Evolutionary conservation across 1,140 invertebrate genomes (phyloP).

Genomic region (Teleopsis dalmanni): DNA sequence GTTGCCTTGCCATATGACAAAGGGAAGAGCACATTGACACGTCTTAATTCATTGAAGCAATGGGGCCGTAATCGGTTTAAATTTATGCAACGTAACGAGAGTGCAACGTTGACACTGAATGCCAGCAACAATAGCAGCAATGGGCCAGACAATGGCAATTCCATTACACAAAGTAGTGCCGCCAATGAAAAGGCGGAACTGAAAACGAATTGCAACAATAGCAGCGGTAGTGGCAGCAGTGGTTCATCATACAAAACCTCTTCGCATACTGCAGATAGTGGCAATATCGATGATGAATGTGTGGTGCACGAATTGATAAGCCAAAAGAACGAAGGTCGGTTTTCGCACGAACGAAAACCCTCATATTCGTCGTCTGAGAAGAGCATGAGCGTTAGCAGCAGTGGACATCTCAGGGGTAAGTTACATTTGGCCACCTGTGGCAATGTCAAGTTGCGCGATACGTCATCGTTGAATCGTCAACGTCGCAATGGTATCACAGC

Average conservation of each 20-base stretch:
- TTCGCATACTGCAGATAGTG: background rate
- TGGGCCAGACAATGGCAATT: too few species aligned
- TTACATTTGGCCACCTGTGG: constrained; percentile 21
- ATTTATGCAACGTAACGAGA: constrained; percentile 56
- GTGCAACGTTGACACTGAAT: constrained; percentile 3
- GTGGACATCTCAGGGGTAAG: constrained; percentile 35
- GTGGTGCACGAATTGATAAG: constrained; percentile 52
- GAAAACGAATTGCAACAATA: constrained; percentile 14
- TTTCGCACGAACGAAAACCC: constrained; percentile 62
- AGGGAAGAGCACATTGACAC: constrained; percentile 51
- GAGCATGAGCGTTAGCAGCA: constrained; percentile 47
- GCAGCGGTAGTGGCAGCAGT: constrained; percentile 14
- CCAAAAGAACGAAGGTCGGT: constrained; percentile 41
- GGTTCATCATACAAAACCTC: background rate
- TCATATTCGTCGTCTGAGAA: constrained; percentile 67
- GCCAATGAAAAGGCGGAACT: background rate
- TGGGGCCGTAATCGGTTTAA: constrained; percentile 72
- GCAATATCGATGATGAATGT: constrained; percentile 41
- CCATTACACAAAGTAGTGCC: background rate
- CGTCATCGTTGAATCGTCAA: constrained; percentile 54
- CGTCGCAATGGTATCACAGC: constrained; percentile 47
- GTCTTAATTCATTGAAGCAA: constrained; percentile 72
- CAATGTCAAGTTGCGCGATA: constrained; percentile 63
- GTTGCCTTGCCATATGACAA: constrained; percentile 50
- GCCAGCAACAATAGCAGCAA: constrained; percentile 20